Evolutionary conservation across 2,797 vertebrate species (phyloP), one percentile per base, ranked within the genome.

Genomic region (Anolis apletophallus): DNA sequence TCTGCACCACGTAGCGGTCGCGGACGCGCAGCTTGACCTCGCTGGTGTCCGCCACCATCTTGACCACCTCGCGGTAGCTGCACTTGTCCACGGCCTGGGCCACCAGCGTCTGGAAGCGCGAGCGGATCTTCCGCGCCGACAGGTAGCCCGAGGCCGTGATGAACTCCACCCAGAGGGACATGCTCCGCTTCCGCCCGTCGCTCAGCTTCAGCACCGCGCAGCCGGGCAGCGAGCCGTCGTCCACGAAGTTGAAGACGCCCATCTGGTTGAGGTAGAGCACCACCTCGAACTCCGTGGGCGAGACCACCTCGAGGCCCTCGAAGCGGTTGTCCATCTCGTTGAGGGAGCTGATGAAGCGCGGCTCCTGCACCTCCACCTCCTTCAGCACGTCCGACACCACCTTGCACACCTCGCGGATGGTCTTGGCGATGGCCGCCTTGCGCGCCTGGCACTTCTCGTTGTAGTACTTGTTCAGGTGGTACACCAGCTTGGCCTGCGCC

Each of bases 121-220:
- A 98, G 82, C 97, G 96, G 95, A 98, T 98, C 91, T 98, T 98
- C 93, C 98, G 97, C 80, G 98, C 98, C 0, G 97, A 98, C 93
- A 98, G 97, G 96, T 98, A 98, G 78, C 98, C 97, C 32, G 98
- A 98, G 83, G 98, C 98, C 29, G 98, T 98, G 94, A 98, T 98
- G 97, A 98, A 98, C 94, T 98, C 98, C 94, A 98, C 98, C 98
- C 98, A 98, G 80, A 98, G 97, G 71, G 98, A 98, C 98, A 98
- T 98, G 93, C 98, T 98, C 90, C 97, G 94, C 94, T 98, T 98
- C 88, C 98, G 97, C 84, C 98, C 98, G 92, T 98, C 98, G 95
- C 97, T 98, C 78, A 98, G 90, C 95, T 98, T 98, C 46, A 98
- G 95, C 95, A 98, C 97, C 67, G 98, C 98, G 91, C 98, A 98